Base-by-base conservation (phyloP, 1,140 invertebrate species). In the Ostrea edulis region DNA sequence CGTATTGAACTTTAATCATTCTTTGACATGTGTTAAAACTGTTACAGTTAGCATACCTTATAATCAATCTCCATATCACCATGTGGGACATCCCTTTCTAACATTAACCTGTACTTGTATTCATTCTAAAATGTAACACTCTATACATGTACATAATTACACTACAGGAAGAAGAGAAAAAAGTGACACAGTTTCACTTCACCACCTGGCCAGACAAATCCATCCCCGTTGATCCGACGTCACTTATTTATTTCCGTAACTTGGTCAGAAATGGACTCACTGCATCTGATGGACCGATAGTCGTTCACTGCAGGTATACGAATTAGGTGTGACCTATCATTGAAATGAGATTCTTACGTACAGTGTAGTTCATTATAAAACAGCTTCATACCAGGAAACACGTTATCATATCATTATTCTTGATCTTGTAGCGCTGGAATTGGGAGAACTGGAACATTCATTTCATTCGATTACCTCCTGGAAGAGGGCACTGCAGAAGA, bases 401-500 rank as follows among this genome's bases (percentile, higher is more conserved):
- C 35, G 35, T 44, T 44, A 44, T 44, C 12, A n/a, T n/a, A n/a
- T n/a, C n/a, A n/a, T n/a, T n/a, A 0, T 20, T n/a, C 17, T 62
- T 20, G 5, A n/a, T 62, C n/a, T 9, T 35, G 8, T 22, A 77
- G 68, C 29, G 68, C 68, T 29, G 68, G 68, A 14, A 77, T 77
- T 14, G 68, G 68, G 3, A 77, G 68, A 25, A 77, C 68, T 8
- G 68, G 68, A 5, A 77, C 68, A 35, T 77, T 77, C 35, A 77
- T 77, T 25, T 11, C 68, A 25, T 25, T 77, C 35, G 68, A 77
- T 77, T 77, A 77, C 29, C 68, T 77, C 22, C 68, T 77, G 7
- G 68, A 77, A 77, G 68, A 77, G 68, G 68, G 68, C 68, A 25
- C 68, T 77, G 68, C 68, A 29, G 68, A 29, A 77, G 25, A 77